Percentiles rank a stretch among this genome's conserved stretches.
Conservation (phyloP, 2,797 vertebrate species). For the Novumbra hubbsi region DNA sequence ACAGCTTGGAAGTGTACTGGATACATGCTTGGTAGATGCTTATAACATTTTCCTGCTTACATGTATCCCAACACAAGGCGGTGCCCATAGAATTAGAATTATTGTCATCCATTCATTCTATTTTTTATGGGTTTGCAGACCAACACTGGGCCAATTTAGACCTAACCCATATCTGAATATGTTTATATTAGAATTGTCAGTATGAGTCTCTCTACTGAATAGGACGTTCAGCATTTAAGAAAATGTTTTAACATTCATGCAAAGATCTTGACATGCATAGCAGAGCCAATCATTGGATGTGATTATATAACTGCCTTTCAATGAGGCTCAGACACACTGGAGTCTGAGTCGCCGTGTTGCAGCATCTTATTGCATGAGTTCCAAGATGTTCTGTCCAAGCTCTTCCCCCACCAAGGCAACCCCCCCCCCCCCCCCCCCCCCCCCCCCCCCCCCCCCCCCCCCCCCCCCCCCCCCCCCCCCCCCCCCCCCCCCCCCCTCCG, state of each 20-base stretch:
- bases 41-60: constrained; percentile 11
- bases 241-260: neutral
- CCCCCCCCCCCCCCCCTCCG: constrained; percentile 22
- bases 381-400: constrained; percentile 26
- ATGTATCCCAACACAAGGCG: constrained; percentile 30
- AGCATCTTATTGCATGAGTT: constrained; percentile 48
- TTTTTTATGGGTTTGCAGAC: constrained; percentile 54
- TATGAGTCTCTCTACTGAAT: neutral
- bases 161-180: neutral
- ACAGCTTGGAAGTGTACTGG: constrained; percentile 41
- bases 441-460: constrained; percentile 56
- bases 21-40: constrained; percentile 1
- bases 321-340: constrained; percentile 20
- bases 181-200: neutral
- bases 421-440: constrained; percentile 20
- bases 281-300: neutral
- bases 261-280: neutral
- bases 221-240: neutral
- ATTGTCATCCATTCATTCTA: neutral
- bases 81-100: neutral
- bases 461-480: constrained; percentile 79
- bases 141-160: constrained; percentile 31
- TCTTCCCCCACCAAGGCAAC: neutral
- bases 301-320: neutral
- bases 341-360: constrained; percentile 48